Evolutionary conservation across 1,140 invertebrate species (phyloP), one percentile per base, ranked within the genome.

Genomic region (Heliconius hewitsoni): DNA sequence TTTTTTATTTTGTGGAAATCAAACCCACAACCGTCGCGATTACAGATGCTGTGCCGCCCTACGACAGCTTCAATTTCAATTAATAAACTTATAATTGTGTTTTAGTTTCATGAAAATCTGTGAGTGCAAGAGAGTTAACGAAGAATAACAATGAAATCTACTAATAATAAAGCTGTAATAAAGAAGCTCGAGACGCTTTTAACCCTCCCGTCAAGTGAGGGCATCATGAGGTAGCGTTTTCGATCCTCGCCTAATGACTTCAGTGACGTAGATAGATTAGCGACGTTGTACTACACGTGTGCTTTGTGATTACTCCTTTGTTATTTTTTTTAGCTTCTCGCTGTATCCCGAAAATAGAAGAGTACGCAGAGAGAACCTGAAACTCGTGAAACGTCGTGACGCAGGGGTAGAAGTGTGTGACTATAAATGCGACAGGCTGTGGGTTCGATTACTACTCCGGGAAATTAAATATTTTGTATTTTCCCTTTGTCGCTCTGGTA

Each of bases 211-310:
- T 70, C 77, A 79, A 73, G 71, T 13, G 34, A 37, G 6, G 34
- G 74, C 23, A 71, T 80, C 79, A 27, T 80, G 79, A 80, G 79
- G 57, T 75, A 76, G 79, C 79, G 75, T 37, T 73, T 77, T 70
- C 55, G 55, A 80, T 30, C 78, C 74, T 9, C 39, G 74, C 70
- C 30, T 79, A 79, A 79, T 79, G 78, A 79, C 78, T 74, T 16
- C 60, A 42, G 55, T 73, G 78, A 80, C 79, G 70, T 50, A 73
- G 78, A 80, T 52, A 73, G 70, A 80, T 80, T 60, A 73, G 50
- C 2, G 71, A 30, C 13, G 23, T 66, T 27, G 8, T 39, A 27
- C 18, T 39, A 52, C 30, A 66, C 52, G 37, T 27, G 57, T 76
- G 27, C 19, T 46, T 70, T 34, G 23, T 42, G 23, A 42, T 46